Conservation (phyloP, 1,140 invertebrate species). For the Rhyzopertha dominica region DNA sequence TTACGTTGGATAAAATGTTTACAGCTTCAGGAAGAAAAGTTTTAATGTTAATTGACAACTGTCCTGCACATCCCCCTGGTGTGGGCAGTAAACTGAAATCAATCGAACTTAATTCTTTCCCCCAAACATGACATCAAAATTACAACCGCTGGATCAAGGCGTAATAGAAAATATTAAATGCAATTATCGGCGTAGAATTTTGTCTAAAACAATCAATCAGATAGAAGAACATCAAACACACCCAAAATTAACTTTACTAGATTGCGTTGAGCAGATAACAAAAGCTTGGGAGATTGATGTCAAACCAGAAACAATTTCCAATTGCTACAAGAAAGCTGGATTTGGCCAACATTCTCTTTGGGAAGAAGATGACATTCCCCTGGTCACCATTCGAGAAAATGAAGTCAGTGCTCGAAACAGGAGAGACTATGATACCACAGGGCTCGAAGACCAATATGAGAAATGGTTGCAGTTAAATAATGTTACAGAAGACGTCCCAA, state of each 20-base stretch:
- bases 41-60: conserved; percentile 49
- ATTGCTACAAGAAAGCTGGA: conserved; percentile 22
- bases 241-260: conserved; percentile 18
- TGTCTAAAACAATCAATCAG: conserved; percentile 18
- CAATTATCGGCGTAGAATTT: conserved; percentile 22
- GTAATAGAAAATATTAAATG: conserved; percentile 21
- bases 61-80: conserved; percentile 33
- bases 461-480: too few relatives aligned
- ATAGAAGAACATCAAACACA: conserved; percentile 20
- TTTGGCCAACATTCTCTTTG: conserved; percentile 19
- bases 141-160: conserved; percentile 21
- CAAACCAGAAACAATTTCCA: conserved; percentile 20
- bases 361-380: conserved; percentile 20
- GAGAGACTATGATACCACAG: too few relatives aligned
- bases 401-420: too few relatives aligned
- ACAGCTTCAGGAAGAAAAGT: conserved; percentile 42
- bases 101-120: conserved; percentile 22
- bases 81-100: conserved; percentile 14
- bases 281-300: conserved; percentile 20
- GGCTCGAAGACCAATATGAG: too few relatives aligned
- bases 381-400: too few relatives aligned
- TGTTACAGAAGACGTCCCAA: too few relatives aligned
- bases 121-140: conserved; percentile 19
- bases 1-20: conserved; percentile 36
- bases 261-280: conserved; percentile 16